Evolutionary conservation across 2,888 invertebrate genomes (phyloP).

Genomic region (Ennomos quercinarius): DNA sequence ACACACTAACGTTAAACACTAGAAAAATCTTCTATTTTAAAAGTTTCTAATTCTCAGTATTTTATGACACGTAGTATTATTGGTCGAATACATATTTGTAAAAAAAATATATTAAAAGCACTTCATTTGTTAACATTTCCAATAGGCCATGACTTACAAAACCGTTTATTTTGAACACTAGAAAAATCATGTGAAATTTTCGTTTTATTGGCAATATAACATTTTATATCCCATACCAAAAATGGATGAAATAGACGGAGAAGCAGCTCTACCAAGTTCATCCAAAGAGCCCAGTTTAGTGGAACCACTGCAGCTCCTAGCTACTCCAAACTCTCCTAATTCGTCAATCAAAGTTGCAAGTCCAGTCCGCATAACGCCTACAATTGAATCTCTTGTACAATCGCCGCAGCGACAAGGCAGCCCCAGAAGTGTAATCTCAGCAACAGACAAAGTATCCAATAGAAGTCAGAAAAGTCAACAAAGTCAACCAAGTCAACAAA

Average conservation of each 20-base stretch:
- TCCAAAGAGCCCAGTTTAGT: constrained; percentile 16
- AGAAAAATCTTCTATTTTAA: no score
- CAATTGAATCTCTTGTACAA: constrained; percentile 7
- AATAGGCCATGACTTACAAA: constrained; percentile 58
- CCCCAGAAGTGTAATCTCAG: constrained; percentile 16
- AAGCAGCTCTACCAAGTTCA: constrained; percentile 21
- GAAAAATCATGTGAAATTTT: constrained; percentile 49
- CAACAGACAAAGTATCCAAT: constrained; percentile 23
- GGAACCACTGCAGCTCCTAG: neutral
- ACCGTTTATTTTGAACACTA: constrained; percentile 20
- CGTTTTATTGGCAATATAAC: constrained; percentile 4
- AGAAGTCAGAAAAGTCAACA: constrained; percentile 5
- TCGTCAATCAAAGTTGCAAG: constrained; percentile 9
- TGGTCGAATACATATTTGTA: neutral
- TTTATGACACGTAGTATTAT: neutral
- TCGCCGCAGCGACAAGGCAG: constrained; percentile 26
- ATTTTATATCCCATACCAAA: constrained; percentile 8
- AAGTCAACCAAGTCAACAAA: constrained; percentile 21
- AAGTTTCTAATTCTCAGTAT: no score
- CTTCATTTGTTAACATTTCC: constrained; percentile 50
- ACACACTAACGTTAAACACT: no score
- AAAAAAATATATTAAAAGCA: constrained; percentile 4
- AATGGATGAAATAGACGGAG: constrained; percentile 30
- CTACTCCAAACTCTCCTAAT: constrained; percentile 7
- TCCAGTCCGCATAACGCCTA: constrained; percentile 2